Evolutionary conservation across 2,797 vertebrate species (phyloP).

Genomic region (Fratercula arctica): DNA sequence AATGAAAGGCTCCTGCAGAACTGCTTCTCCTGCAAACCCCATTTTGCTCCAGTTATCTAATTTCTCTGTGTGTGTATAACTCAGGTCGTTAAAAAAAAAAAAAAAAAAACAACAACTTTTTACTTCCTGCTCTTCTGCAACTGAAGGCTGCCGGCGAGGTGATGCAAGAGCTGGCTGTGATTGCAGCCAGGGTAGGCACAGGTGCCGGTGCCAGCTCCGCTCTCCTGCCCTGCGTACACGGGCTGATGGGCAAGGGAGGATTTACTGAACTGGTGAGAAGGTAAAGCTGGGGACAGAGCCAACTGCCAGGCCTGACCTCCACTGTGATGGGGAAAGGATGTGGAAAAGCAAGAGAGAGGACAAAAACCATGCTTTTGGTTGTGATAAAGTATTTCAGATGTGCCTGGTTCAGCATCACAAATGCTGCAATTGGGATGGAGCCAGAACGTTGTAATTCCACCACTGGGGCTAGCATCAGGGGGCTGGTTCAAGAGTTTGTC

Average conservation of each 20-base stretch:
- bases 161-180: not conserved
- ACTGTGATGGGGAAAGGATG: not conserved
- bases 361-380: not conserved
- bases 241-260: not conserved
- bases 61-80: not conserved
- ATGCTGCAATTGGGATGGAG: not conserved
- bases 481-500: not conserved
- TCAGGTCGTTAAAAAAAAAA: not conserved
- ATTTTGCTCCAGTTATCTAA: not conserved
- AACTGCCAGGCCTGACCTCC: not conserved
- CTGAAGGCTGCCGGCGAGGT: fast-evolving
- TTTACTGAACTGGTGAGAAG: not conserved
- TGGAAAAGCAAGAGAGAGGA: not conserved
- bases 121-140: not conserved
- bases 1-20: not conserved
- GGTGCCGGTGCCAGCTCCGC: not conserved
- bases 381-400: not conserved
- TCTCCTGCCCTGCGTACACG: not conserved
- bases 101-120: not conserved
- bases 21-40: not conserved
- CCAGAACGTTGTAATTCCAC: not conserved
- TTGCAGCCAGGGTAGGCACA: not conserved
- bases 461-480: not conserved
- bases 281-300: not conserved
- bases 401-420: not conserved